Evolutionary conservation across 2,113 vertebrate species (phyloP), one percentile per base, ranked within the genome.

Genomic region (Carollia perspicillata): DNA sequence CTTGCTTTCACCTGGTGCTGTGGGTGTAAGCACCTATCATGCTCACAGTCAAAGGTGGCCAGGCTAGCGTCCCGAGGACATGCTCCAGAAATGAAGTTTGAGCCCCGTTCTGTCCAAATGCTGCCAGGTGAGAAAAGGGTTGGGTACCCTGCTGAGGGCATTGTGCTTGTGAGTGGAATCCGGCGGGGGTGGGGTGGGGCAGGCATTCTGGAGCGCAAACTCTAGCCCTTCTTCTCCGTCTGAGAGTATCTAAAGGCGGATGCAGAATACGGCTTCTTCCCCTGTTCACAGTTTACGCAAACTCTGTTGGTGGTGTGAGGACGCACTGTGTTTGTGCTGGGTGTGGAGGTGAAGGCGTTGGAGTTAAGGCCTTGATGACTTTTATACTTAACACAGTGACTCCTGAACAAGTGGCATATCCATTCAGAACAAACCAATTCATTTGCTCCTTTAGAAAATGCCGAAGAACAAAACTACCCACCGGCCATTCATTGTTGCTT

Each of bases 371-470:
- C 10, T 33, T 49, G 18, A 12, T 47, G 65, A 89, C 47, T 87
- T 89, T 87, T 16, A 23, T 72, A 42, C 20, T 89, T 14, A 68
- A 35, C 5, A 51, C 1, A n/a, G 11, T 49, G 40, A 14, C 11
- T 78, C 26, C 33, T 65, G 33, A 49, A 47, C 58, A 71, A 20
- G 49, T 1, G 8, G 6, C 13, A 3, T 23, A 26, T 47, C 26
- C 35, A 6, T 81, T 93, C 47, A 42, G n/a, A 69, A 79, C 14
- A 69, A 79, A 13, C 85, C 18, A 35, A 11, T 71, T 78, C 16
- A 33, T 40, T 80, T 75, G 84, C 17, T 90, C 81, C 37, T 75
- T 28, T 69, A 68, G 22, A 60, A 97, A 95, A 88, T n/a, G 71
- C 13, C n/a, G n/a, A 63, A 72, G 74, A 44, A 30, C 11, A 37